Evolutionary conservation across 2,113 vertebrate genomes (phyloP), one percentile per base, ranked within the genome.

Genomic region (Ahaetulla prasina): DNA sequence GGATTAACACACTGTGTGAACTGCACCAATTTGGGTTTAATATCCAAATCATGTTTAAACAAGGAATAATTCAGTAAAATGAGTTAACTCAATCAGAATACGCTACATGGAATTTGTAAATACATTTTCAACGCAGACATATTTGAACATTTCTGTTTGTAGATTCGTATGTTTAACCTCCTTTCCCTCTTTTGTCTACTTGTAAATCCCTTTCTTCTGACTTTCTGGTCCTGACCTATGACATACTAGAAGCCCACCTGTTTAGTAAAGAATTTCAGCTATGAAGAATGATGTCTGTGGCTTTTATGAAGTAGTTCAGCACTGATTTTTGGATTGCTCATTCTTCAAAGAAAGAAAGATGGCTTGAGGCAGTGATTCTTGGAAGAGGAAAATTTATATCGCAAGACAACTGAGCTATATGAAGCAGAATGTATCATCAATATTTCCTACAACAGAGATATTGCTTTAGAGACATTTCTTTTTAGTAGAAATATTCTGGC

Each of bases 231-330:
- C 52, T 84, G 39, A 45, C 45, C 87, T 45, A 16, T 1, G 0
- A 20, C 3, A 0, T 0, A 0, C 63, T 92, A 57, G 68, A 0
- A 27, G 74, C 23, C 88, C 92, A 89, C 74, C 94, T 91, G 90
- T 92, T 89, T 22, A 54, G 35, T 47, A 90, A 90, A 92, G 57
- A 93, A 89, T 0, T 0, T 2, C 89, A 92, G 23, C 91, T 85
- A 63, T 74, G 88, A 22, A 50, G 39, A 47, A 88, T 16, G 18
- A 45, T 2, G 12, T 18, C 22, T 0, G 30, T 52, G 54, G 50
- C 10, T 1, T n/a, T 39, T 3, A 35, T 39, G 60, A n/a, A 43
- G 35, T 11, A 45, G 7, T 30, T 54, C 18, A 25, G 35, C 63
- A n/a, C 23, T n/a, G 0, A 1, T 14, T 45, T 25, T 30, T 23